These are phyloP conservation scores for Numenius arquata DNA, from an alignment of 2,113 vertebrate species.

Conservation along the genomic window DNA sequence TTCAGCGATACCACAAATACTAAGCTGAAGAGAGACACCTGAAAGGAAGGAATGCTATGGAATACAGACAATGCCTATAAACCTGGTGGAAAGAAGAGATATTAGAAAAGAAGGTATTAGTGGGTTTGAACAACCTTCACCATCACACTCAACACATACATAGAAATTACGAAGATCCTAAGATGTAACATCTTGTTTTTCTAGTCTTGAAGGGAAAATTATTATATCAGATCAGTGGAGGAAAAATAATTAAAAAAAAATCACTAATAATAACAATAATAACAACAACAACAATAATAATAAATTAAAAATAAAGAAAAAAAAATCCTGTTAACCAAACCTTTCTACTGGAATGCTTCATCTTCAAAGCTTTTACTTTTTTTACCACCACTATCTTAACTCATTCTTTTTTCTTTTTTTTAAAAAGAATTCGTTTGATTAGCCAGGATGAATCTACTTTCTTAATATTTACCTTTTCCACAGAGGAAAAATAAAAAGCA, in stretches of 20 bases:
- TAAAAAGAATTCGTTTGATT: not conserved
- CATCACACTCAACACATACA: not conserved
- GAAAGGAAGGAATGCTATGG: not conserved
- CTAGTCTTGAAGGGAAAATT: not conserved
- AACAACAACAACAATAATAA: not conserved
- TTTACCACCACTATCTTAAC: not conserved
- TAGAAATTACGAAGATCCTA: not conserved
- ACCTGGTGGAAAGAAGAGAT: not conserved
- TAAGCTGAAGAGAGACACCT: not conserved
- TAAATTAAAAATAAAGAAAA: not conserved
- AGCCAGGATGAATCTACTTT: not conserved
- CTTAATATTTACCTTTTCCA: not conserved
- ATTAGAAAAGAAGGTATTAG: not conserved
- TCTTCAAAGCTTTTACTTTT: too few species aligned
- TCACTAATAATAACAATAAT: not conserved
- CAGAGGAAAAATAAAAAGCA: not conserved
- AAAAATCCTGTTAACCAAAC: not conserved
- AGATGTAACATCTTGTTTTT: not conserved
- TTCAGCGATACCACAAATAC: not conserved
- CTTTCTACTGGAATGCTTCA: not conserved
- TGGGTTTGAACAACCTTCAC: not conserved
- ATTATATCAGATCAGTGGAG: not conserved
- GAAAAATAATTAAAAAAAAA: not conserved
- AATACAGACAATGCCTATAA: not conserved
- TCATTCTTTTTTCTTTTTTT: not conserved